A percentile compares a stretch with the other conserved stretches of the same genome.
These are phyloP conservation scores for Mimachlamys varia DNA, from an alignment of 2,888 invertebrate species.

Conservation along the genomic window DNA sequence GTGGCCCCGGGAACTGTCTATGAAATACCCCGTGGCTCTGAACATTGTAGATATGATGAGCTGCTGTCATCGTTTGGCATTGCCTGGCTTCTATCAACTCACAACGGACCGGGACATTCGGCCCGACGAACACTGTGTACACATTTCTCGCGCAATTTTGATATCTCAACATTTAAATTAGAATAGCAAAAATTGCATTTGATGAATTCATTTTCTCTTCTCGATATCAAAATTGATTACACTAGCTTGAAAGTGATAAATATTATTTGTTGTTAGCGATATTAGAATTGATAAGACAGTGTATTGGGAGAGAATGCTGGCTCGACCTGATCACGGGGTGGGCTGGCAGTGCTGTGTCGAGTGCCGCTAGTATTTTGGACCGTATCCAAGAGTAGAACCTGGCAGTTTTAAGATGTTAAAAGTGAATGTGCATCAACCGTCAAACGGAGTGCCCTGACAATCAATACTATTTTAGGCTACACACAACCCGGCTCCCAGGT, in stretches of 20 bases:
- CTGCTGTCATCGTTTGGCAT: not conserved
- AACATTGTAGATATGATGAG: not conserved
- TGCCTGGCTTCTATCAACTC: conserved; percentile 17
- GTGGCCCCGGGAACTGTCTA: not conserved
- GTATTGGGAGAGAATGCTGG: not conserved
- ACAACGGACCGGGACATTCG: not conserved
- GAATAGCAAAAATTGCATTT: not conserved
- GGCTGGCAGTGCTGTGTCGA: not conserved
- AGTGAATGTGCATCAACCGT: conserved; percentile 26
- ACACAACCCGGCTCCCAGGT: conserved; percentile 10
- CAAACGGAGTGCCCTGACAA: conserved; percentile 6
- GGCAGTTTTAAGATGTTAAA: conserved; percentile 34
- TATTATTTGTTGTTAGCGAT: conserved; percentile 27
- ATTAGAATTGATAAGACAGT: not conserved
- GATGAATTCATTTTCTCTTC: conserved; percentile 25
- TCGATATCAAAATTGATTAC: conserved; percentile 1
- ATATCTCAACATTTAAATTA: conserved; percentile 7
- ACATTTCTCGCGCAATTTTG: not conserved
- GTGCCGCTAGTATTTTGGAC: conserved; percentile 20
- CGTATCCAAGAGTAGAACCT: conserved; percentile 16
- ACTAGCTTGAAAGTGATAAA: not conserved
- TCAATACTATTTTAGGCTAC: conserved; percentile 31
- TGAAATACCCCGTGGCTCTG: not conserved
- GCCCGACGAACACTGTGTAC: not conserved
- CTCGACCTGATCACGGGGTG: not conserved